Conservation (phyloP, 2,888 invertebrate genomes). For the Odiellus spinosus region DNA sequence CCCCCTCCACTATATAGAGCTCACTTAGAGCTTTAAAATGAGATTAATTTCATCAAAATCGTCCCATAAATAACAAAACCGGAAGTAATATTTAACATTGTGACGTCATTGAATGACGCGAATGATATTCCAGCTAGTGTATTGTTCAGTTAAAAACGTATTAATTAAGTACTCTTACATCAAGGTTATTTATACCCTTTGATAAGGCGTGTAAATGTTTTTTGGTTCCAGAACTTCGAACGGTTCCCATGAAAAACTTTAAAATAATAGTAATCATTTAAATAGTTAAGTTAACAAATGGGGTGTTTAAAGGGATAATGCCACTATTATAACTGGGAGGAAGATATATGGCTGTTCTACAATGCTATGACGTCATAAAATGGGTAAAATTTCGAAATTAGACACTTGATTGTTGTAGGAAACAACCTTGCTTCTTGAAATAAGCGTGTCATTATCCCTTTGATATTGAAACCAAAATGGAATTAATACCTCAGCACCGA, state of each 20-base stretch:
- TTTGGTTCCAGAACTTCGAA: conserved; percentile 35
- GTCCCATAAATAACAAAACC: too few species aligned
- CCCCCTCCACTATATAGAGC: too few species aligned
- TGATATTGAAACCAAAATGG: background rate
- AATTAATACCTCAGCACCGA: conserved; percentile 18
- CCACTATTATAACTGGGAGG: background rate
- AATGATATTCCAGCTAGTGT: too few species aligned
- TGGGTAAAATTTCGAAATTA: conserved; percentile 10
- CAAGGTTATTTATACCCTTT: conserved; percentile 22
- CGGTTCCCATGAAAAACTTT: conserved; percentile 35
- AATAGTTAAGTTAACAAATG: background rate
- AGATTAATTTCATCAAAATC: too few species aligned
- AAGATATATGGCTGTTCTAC: background rate
- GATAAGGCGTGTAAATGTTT: conserved; percentile 27
- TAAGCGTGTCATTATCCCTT: background rate
- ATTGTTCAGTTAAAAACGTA: too few species aligned
- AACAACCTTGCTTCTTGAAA: background rate
- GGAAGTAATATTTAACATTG: too few species aligned
- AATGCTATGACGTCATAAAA: background rate
- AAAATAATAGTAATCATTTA: background rate
- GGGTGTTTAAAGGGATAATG: too few species aligned
- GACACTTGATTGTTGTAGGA: conserved; percentile 2
- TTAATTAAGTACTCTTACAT: conserved; percentile 25
- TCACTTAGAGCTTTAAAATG: too few species aligned
- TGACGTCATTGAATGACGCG: too few species aligned